These are phyloP conservation scores for Parazoanthus swiftii DNA, from an alignment of 92 coral and sea anemone species.

Conservation along the genomic window DNA sequence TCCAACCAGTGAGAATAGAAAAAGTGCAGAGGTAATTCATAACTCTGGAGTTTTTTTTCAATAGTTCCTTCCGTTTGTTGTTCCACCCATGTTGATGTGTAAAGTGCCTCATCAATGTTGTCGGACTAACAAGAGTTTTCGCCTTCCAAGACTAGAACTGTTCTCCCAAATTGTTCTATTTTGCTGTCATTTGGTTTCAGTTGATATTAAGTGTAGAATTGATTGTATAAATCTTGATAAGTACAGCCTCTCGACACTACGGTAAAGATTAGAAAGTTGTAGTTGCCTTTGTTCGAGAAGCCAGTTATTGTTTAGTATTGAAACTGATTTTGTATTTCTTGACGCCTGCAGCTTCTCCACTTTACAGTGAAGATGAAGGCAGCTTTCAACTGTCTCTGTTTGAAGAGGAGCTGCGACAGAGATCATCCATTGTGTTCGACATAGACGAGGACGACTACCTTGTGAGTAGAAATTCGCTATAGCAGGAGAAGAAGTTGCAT, in stretches of 20 bases:
- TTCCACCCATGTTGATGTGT: too few species aligned
- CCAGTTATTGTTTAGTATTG: too few species aligned
- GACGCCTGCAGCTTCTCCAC: constrained; percentile 46
- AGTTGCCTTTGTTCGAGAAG: constrained; percentile 57
- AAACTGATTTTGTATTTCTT: neutral
- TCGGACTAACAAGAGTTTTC: too few species aligned
- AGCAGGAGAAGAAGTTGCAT: neutral
- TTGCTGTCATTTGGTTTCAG: neutral
- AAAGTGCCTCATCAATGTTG: too few species aligned
- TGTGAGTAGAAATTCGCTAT: constrained; percentile 45
- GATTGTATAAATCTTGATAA: neutral
- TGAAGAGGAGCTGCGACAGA: constrained; percentile 62
- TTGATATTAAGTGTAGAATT: neutral
- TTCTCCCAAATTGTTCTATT: neutral
- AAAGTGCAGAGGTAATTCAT: too few species aligned
- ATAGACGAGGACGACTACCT: constrained; percentile 86
- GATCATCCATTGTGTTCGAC: constrained; percentile 81
- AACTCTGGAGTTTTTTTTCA: too few species aligned
- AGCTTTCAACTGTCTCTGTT: constrained; percentile 59
- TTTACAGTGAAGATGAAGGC: constrained; percentile 69
- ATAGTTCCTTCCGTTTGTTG: too few species aligned
- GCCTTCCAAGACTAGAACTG: neutral
- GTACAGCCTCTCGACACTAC: constrained; percentile 46
- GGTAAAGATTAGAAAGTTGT: constrained; percentile 71
- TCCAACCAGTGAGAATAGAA: too few species aligned